Percentiles rank a stretch among this genome's conserved stretches.
phyloP scores from a whole-genome alignment of 2,113 vertebrate genomes.

The Caretta caretta region DNA sequence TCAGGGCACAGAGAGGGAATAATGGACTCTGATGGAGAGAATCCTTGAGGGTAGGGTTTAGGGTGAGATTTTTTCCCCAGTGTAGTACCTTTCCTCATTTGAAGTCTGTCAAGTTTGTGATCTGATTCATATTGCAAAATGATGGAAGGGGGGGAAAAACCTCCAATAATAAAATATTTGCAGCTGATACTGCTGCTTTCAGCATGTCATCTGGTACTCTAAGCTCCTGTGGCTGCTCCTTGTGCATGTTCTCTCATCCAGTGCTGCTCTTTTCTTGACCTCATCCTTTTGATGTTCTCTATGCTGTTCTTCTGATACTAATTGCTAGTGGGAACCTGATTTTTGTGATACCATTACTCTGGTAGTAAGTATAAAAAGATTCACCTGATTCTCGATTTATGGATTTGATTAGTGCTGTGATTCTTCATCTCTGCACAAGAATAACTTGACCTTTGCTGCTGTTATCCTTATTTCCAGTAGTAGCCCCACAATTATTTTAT shows the following conservation, averaged over 20 bases:
- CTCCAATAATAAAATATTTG: accelerated
- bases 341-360: accelerated
- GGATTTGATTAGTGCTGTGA: neutral
- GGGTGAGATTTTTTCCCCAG: neutral
- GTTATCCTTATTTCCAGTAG: conserved; percentile 46
- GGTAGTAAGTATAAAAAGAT: neutral
- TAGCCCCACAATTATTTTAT: neutral
- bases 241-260: neutral
- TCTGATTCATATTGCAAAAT: accelerated
- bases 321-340: accelerated
- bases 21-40: neutral
- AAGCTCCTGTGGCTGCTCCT: neutral
- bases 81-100: neutral
- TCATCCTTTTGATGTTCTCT: neutral
- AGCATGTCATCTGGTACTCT: neutral
- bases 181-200: neutral
- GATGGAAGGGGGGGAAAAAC: accelerated
- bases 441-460: conserved; percentile 2
- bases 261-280: neutral
- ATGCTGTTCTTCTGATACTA: neutral
- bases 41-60: neutral
- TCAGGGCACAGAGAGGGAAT: neutral
- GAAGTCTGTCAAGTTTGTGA: neutral
- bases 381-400: neutral
- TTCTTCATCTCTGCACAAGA: neutral